These are phyloP conservation scores for Eulithis prunata DNA, from an alignment of 2,888 invertebrate species.

Conservation along the genomic window DNA sequence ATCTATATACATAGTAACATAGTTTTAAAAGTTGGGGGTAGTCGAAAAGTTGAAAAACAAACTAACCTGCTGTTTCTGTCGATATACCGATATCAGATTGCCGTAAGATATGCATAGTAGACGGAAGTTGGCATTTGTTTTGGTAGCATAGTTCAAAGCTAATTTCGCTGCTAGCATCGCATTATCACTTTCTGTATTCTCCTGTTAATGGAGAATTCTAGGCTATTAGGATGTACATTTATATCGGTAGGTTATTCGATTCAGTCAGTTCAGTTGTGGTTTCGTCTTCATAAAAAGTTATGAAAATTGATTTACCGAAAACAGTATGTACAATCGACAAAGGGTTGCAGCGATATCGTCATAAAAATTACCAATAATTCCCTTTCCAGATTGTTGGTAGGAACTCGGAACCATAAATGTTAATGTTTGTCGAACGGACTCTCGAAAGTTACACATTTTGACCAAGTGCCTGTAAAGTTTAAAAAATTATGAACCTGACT, in stretches of 20 bases:
- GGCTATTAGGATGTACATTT: too few relatives aligned
- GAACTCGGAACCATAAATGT: slow-evolving; percentile 51
- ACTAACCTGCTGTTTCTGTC: slow-evolving; percentile 53
- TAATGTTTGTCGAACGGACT: slow-evolving; percentile 55
- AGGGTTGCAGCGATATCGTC: slow-evolving; percentile 60
- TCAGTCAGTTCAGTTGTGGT: too few relatives aligned
- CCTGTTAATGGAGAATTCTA: slow-evolving; percentile 43
- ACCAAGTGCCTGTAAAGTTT: slow-evolving; percentile 42
- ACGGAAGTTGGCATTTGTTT: slow-evolving; percentile 79
- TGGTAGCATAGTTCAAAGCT: slow-evolving; percentile 80
- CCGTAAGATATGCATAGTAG: slow-evolving; percentile 81
- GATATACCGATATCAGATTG: slow-evolving; percentile 69
- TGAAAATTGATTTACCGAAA: slow-evolving; percentile 54
- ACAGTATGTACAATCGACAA: slow-evolving; percentile 50
- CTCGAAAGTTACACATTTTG: slow-evolving; percentile 44
- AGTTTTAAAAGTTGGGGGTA: too few relatives aligned
- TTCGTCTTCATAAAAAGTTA: too few relatives aligned
- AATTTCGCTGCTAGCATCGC: slow-evolving; percentile 84
- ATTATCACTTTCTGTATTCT: slow-evolving; percentile 58
- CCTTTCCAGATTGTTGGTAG: slow-evolving; percentile 50
- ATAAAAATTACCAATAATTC: slow-evolving; percentile 54
- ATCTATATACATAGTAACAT: too few relatives aligned
- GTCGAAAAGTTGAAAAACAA: neutral
- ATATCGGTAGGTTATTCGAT: too few relatives aligned
- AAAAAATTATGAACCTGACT: neutral